Base-by-base conservation (phyloP, 2,888 invertebrate species). In the Osmoderma eremita region DNA sequence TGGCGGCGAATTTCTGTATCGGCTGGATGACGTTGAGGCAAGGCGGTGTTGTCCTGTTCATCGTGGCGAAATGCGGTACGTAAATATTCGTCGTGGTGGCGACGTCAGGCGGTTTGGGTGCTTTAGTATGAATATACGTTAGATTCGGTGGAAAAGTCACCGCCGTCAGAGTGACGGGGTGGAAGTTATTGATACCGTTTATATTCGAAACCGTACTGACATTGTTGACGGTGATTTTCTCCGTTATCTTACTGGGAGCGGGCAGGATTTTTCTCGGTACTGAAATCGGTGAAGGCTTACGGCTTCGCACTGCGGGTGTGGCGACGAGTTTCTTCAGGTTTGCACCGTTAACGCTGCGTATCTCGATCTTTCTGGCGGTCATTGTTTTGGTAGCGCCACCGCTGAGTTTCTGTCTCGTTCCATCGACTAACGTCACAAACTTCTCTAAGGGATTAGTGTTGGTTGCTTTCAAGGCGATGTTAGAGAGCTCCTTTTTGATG, bases 231-330 rank as follows among this genome's bases (percentile, higher is more conserved):
- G 74, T 71, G 13, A 78, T 70, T 67, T 77, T 78, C 36, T 81
- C 80, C 41, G 78, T 77, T 63, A 77, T 71, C 74, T 81, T 82
- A 67, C 79, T 81, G 10, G 82, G 82, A 15, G 82, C 82, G 17
- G 83, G 82, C 62, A 83, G 75, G 54, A 82, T 83, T 73, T 82
- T 82, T 70, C 83, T 77, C 63, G 82, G 82, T 71, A 80, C 77
- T 36, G 78, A 77, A 36, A 78, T 75, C 30, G 78, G 71, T 30
- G 79, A 74, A 62, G 75, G 71, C 71, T 79, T 80, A 68, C 79
- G 77, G 17, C 71, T 70, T 70, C 78, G 79, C 24, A 75, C 68
- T 22, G 75, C 75, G 42, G 71, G 72, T 15, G 71, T 67, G 24
- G 69, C 62, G 22, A 70, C 67, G 53, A 79, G 79, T 65, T 77